Evolutionary conservation across 2,888 invertebrate species (phyloP).

Genomic region (Polyploca ridens): DNA sequence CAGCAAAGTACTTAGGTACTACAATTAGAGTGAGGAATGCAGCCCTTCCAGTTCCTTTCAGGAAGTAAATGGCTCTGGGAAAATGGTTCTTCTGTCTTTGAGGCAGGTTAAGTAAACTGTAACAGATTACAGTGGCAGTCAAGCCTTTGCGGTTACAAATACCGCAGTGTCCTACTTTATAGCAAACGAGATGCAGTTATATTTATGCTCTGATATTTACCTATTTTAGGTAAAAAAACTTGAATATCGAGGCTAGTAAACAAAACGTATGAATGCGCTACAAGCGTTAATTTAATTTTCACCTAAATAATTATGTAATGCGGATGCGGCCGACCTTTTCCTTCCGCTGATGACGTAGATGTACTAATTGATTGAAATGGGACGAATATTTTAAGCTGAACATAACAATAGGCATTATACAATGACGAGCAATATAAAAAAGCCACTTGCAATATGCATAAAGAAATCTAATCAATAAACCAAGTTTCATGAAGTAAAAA

Average conservation of each 20-base stretch:
- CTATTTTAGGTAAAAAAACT: slow-evolving; percentile 10
- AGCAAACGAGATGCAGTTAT: slow-evolving; percentile 50
- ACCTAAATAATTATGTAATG: slow-evolving; percentile 2
- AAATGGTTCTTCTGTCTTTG: slow-evolving; percentile 41
- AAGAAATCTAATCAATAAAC: too few species aligned
- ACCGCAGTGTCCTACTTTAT: slow-evolving; percentile 63
- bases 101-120: slow-evolving; percentile 66
- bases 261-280: slow-evolving; percentile 20
- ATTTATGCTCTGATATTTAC: slow-evolving; percentile 31
- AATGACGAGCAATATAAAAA: too few species aligned
- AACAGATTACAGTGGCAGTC: slow-evolving; percentile 54
- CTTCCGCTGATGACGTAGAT: not conserved
- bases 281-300: slow-evolving; percentile 9
- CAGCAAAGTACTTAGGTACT: slow-evolving; percentile 28
- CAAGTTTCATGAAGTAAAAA: too few species aligned
- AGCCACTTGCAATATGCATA: too few species aligned
- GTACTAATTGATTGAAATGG: not conserved
- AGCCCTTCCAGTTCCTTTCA: slow-evolving; percentile 33
- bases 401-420: not conserved
- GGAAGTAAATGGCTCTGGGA: slow-evolving; percentile 39
- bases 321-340: slow-evolving; percentile 1
- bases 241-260: slow-evolving; percentile 29
- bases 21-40: slow-evolving; percentile 47
- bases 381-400: not conserved
- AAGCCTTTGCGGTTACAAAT: slow-evolving; percentile 56